phyloP scores from a whole-genome alignment of 1,140 invertebrate genomes.

The Phocides pigmalion region DNA sequence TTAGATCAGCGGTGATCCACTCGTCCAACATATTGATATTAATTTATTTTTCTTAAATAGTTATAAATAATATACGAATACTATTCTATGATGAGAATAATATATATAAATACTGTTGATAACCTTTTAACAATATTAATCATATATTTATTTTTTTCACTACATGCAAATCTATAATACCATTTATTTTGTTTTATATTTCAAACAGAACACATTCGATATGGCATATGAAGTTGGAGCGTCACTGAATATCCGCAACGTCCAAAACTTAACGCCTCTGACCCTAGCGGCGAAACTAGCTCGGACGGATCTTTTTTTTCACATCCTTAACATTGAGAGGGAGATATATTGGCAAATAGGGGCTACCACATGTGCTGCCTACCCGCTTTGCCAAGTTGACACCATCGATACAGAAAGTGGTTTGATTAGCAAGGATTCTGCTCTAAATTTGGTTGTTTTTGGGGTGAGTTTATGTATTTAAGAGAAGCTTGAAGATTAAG shows the following conservation, averaged over 20 bases:
- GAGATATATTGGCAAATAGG: conserved; percentile 99
- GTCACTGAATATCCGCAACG: conserved; percentile 93
- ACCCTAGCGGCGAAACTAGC: conserved; percentile 97
- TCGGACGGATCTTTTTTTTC: conserved; percentile 96
- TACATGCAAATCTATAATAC: too few relatives aligned
- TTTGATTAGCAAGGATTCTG: conserved; percentile 96
- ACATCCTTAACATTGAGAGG: conserved; percentile 96
- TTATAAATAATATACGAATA: too few relatives aligned
- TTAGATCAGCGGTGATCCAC: too few relatives aligned
- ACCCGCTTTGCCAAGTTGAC: conserved; percentile 97
- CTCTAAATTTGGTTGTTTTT: conserved; percentile 98
- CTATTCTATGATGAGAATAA: too few relatives aligned
- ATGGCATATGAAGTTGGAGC: conserved; percentile 97
- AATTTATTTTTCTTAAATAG: too few relatives aligned
- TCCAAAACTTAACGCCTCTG: conserved; percentile 94
- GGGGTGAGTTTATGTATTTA: conserved; percentile 87
- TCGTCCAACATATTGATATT: too few relatives aligned
- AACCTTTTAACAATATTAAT: too few relatives aligned
- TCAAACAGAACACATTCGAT: conserved; percentile 93
- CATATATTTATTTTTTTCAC: too few relatives aligned
- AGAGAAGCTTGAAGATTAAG: too few relatives aligned
- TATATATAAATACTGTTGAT: too few relatives aligned
- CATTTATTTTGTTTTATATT: conserved; percentile 1
- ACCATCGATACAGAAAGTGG: conserved; percentile 97
- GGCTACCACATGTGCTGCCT: conserved; percentile 97